Percentiles rank a stretch among this genome's conserved stretches.
Conservation (phyloP, 2,888 invertebrate genomes). For the Pocota personata region DNA sequence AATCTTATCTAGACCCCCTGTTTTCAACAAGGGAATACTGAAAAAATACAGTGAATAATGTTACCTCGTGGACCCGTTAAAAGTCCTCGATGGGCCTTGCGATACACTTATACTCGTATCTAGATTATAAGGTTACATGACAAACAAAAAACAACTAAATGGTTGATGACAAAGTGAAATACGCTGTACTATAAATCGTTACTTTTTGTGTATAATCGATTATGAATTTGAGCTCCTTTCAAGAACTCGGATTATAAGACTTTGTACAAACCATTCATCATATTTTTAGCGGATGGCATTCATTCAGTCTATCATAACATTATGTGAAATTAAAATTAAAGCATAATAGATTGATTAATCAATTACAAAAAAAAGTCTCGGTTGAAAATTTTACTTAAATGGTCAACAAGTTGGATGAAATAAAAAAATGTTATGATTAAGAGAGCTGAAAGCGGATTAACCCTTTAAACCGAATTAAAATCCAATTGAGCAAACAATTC, state of each 20-base stretch:
- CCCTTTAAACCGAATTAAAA: too few species aligned
- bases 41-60: too few species aligned
- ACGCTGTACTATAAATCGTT: not conserved
- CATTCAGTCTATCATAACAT: constrained; percentile 1
- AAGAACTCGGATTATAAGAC: not conserved
- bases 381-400: not conserved
- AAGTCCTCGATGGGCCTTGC: too few species aligned
- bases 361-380: not conserved
- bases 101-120: not conserved
- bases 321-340: not conserved
- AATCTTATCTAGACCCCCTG: too few species aligned
- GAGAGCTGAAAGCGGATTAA: too few species aligned
- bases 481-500: too few species aligned
- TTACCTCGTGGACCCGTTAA: too few species aligned
- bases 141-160: not conserved
- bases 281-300: not conserved
- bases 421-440: too few species aligned
- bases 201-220: not conserved
- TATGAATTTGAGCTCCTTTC: not conserved
- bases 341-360: constrained; percentile 17
- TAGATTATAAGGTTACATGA: not conserved
- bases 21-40: too few species aligned
- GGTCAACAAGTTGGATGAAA: not conserved
- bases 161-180: not conserved
- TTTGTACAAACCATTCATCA: not conserved